Evolutionary conservation across 2,797 vertebrate genomes (phyloP).

Genomic region (Mormyrus hasselquistii): DNA sequence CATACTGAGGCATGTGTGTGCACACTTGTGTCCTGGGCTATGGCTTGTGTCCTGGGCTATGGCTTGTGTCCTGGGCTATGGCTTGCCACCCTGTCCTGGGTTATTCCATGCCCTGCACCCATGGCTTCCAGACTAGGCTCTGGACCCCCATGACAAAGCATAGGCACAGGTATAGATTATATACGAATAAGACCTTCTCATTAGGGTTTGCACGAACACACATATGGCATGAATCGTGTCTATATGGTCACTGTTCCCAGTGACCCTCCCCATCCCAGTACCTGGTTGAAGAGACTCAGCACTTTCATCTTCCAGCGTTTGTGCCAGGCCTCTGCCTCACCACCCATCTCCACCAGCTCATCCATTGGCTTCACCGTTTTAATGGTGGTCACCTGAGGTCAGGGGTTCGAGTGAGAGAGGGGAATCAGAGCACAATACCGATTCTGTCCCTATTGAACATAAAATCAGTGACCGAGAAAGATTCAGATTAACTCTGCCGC

Average conservation of each 20-base stretch:
- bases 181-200: background rate
- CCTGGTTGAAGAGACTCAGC: slow-evolving; percentile 80
- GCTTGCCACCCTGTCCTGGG: background rate
- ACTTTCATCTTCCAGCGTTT: slow-evolving; percentile 81
- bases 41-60: no score
- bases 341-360: slow-evolving; percentile 82
- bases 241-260: background rate
- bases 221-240: background rate
- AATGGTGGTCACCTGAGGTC: slow-evolving; percentile 84
- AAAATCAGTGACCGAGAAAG: background rate
- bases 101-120: background rate
- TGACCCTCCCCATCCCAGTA: slow-evolving; percentile 37
- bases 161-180: background rate
- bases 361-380: slow-evolving; percentile 91
- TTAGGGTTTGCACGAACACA: background rate
- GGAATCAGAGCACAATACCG: background rate
- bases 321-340: slow-evolving; percentile 78
- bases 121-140: background rate
- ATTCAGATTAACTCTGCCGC: background rate
- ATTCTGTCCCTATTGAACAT: background rate
- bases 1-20: background rate
- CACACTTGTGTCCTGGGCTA: no score
- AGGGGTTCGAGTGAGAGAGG: background rate
- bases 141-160: background rate
- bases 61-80: background rate